Conservation (phyloP, 2,113 vertebrate genomes). For the Lichenostomus cassidix region DNA sequence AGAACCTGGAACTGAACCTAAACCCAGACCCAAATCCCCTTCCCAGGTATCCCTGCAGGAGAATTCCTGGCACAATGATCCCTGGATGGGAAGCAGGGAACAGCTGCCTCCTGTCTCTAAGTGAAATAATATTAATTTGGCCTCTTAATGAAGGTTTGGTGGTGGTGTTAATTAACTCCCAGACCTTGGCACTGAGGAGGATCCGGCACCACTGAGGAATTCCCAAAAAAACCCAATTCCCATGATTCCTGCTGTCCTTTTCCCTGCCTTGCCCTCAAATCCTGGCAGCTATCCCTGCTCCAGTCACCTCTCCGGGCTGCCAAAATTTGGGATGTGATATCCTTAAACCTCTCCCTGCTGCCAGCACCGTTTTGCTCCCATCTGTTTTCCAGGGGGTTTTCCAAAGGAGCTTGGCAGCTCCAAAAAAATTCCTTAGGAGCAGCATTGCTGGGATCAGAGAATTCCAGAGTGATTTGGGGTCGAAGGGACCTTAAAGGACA, state of each 20-base stretch:
- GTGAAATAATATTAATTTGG: background rate
- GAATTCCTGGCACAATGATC: background rate
- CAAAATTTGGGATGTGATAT: background rate
- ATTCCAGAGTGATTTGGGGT: background rate
- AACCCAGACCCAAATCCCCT: background rate
- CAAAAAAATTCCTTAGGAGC: rapidly evolving
- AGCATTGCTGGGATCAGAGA: background rate
- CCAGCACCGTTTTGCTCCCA: background rate
- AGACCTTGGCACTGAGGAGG: background rate
- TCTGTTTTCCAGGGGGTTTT: background rate
- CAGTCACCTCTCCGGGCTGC: background rate
- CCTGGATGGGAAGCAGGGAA: background rate
- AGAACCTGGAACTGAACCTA: too few species aligned
- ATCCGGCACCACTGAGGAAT: background rate
- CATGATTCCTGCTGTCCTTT: background rate
- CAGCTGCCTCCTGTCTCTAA: background rate
- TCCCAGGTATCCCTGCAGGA: background rate
- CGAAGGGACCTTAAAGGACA: background rate
- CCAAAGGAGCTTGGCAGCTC: background rate
- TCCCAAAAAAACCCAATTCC: background rate
- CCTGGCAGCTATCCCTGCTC: background rate
- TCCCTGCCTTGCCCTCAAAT: rapidly evolving
- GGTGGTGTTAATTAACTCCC: background rate
- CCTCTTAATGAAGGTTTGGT: background rate
- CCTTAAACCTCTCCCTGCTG: background rate